phyloP scores from a whole-genome alignment of 2,888 invertebrate genomes.

The Lypha dubia region DNA sequence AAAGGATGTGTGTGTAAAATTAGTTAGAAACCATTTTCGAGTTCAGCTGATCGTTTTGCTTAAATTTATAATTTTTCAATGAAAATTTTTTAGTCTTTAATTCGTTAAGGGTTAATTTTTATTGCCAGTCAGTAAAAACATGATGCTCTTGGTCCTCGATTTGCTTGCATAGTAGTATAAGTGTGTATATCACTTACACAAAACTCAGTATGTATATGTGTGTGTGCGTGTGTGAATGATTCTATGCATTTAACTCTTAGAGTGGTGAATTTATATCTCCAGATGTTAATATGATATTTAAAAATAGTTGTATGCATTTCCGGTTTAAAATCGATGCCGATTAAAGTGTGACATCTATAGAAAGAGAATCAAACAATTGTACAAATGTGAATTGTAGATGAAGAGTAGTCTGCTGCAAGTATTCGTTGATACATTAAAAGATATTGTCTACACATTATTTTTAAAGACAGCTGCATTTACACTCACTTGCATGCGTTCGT shows the following conservation, averaged over 20 bases:
- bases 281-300: slow-evolving; percentile 64
- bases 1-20: too few species aligned
- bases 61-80: too few species aligned
- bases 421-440: slow-evolving; percentile 18
- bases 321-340: slow-evolving; percentile 61
- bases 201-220: not conserved
- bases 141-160: slow-evolving; percentile 1
- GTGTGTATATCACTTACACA: not conserved
- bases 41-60: too few species aligned
- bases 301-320: slow-evolving; percentile 66
- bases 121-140: slow-evolving; percentile 27
- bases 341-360: slow-evolving; percentile 57
- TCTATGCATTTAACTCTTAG: not conserved
- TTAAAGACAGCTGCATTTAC: not conserved
- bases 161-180: slow-evolving; percentile 13
- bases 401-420: not conserved
- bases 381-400: slow-evolving; percentile 2
- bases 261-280: slow-evolving; percentile 50
- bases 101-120: slow-evolving; percentile 18
- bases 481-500: not conserved
- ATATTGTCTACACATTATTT: slow-evolving; percentile 19
- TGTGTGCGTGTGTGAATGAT: not conserved
- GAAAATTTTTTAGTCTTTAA: not conserved
- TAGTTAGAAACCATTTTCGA: too few species aligned
- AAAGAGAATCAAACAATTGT: slow-evolving; percentile 11